phyloP scores from a whole-genome alignment of 2,113 vertebrate species.

The Carassius gibelio region DNA sequence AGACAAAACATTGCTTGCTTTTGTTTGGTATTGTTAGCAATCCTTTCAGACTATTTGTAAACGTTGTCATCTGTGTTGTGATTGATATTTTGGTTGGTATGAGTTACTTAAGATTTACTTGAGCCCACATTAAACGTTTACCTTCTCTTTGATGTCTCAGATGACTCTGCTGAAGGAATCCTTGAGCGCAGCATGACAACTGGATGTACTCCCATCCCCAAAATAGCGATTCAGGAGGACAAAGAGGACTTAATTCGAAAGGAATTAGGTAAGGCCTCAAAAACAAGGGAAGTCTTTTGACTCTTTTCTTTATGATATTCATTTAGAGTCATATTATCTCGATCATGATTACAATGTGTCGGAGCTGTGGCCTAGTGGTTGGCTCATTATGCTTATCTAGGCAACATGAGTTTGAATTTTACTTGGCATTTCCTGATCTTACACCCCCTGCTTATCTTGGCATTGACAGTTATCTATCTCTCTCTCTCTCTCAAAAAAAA shows the following conservation, averaged over 20 bases:
- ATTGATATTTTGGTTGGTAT: constrained; percentile 22
- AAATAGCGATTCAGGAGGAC: constrained; percentile 75
- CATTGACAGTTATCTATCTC: too few species aligned
- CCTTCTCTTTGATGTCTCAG: constrained; percentile 40
- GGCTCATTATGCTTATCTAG: too few species aligned
- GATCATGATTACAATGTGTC: too few species aligned
- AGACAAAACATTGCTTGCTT: constrained; percentile 40
- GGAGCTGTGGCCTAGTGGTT: too few species aligned
- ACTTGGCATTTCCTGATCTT: too few species aligned
- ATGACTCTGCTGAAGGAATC: constrained; percentile 60
- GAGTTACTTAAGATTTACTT: neutral
- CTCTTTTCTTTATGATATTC: neutral
- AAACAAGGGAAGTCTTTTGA: neutral
- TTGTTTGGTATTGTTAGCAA: neutral
- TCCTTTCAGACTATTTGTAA: constrained; percentile 1
- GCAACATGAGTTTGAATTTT: too few species aligned
- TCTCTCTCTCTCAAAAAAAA: too few species aligned
- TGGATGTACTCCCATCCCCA: constrained; percentile 67
- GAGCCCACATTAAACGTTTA: neutral
- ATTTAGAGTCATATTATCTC: neutral
- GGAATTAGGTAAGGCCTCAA: constrained; percentile 66
- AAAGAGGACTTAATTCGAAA: constrained; percentile 64
- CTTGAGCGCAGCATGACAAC: constrained; percentile 64
- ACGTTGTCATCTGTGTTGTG: neutral
- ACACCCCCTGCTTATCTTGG: too few species aligned